Base-by-base conservation (phyloP, 2,797 vertebrate species). In the Gambelia wislizenii region DNA sequence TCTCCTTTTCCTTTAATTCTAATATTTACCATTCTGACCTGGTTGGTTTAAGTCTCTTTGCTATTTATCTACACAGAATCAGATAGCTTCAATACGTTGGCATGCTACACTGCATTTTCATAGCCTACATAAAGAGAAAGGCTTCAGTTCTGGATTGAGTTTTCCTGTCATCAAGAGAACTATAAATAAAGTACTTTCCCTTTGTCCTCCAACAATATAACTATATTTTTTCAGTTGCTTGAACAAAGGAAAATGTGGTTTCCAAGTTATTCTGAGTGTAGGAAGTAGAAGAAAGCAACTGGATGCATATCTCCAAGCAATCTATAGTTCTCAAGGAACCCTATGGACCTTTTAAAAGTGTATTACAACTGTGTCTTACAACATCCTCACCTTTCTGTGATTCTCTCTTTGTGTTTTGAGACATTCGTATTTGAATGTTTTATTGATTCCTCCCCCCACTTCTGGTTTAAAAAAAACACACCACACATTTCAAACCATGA, bases 201-300 rank as follows among this genome's bases (percentile, higher is more conserved):
- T 81, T 75, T 64, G 89, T 92, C 83, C 79, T 90, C 74, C 81
- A 84, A 79, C 61, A 83, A 86, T 91, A 92, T 25, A 74, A 89
- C 86, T 87, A 88, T 95, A 89, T 85, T 95, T 92, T 88, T 92
- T 78, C 91, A 83, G 84, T 49, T 89, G 95, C 86, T 83, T 91
- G 87, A 93, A 93, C 91, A 93, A 95, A 95, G 93, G 79, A 80
- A 92, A 90, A 90, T 87, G 69, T 77, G 82, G 52, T 72, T 44
- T 89, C 87, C 44, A 81, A 85, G 77, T 85, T 85, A 86, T 67
- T 64, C 44, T 76, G 27, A 76, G 56, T 49, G 74, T 47, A 76
- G 80, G n/a, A 81, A 84, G 49, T 56, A 59, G 67, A 81, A 44
- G 59, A 86, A 86, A 82, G 89, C 56, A 81, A 64, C 79, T 82